These are phyloP conservation scores for Tetragonula clypearis DNA, from an alignment of 1,140 invertebrate species.

Conservation along the genomic window DNA sequence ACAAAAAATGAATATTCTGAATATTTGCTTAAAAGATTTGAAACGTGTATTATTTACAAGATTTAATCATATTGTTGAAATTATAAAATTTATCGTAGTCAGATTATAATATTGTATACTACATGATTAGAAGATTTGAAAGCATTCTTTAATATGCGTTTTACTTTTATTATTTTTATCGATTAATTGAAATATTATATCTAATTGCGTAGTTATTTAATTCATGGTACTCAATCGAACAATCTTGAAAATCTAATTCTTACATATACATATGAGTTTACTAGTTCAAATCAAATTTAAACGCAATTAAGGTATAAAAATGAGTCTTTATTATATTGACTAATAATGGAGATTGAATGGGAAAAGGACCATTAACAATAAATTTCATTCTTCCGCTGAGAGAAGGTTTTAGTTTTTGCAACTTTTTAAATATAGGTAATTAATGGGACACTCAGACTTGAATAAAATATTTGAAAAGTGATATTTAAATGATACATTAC, in stretches of 20 bases:
- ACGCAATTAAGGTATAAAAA: neutral
- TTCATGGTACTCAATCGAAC: neutral
- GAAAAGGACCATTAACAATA: neutral
- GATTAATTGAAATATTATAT: neutral
- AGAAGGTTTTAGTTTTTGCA: neutral
- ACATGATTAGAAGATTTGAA: neutral
- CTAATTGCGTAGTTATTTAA: slow-evolving; percentile 1
- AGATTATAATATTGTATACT: neutral
- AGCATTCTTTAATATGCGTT: neutral
- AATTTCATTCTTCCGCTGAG: neutral
- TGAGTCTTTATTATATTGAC: neutral
- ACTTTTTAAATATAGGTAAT: neutral
- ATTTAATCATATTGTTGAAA: neutral
- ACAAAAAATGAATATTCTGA: neutral
- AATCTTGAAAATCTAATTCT: neutral
- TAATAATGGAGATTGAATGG: neutral
- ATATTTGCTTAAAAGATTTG: neutral
- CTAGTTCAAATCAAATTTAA: neutral
- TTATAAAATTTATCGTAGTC: neutral
- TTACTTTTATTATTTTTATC: neutral
- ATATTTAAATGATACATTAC: too few relatives aligned
- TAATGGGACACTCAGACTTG: neutral
- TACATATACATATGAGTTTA: neutral
- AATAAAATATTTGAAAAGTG: too few relatives aligned
- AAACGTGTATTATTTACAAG: neutral